Evolutionary conservation across 2,113 vertebrate species (phyloP).

Genomic region (Austrofundulus limnaeus): DNA sequence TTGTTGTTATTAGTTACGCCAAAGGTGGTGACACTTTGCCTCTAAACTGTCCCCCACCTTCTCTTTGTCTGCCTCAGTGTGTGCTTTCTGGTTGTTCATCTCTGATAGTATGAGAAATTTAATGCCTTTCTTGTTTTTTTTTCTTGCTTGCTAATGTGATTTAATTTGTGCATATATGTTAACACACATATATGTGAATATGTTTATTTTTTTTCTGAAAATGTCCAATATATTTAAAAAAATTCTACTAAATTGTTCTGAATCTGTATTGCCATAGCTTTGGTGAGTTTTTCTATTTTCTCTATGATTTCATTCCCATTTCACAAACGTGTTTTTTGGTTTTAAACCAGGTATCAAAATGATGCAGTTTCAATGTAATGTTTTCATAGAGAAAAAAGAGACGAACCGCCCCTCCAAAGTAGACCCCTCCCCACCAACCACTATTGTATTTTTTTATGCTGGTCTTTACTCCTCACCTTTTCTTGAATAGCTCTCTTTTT

Average conservation of each 20-base stretch:
- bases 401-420: conserved; percentile 46
- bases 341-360: conserved; percentile 15
- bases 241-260: conserved; percentile 60
- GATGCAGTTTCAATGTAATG: neutral
- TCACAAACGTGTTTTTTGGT: conserved; percentile 3
- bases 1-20: conserved; percentile 84
- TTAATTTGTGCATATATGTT: conserved; percentile 75
- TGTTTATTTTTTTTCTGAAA: conserved; percentile 68
- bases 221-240: conserved; percentile 67
- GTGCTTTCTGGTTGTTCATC: conserved; percentile 90
- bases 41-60: conserved; percentile 78
- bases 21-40: conserved; percentile 75
- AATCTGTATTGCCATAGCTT: conserved; percentile 60
- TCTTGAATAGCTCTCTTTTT: conserved; percentile 58
- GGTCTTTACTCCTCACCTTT: conserved; percentile 79
- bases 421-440: conserved; percentile 56
- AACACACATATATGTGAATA: conserved; percentile 73
- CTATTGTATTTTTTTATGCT: conserved; percentile 82
- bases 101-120: conserved; percentile 83
- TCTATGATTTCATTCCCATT: conserved; percentile 46
- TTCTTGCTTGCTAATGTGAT: conserved; percentile 76
- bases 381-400: conserved; percentile 68
- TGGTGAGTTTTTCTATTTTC: conserved; percentile 66
- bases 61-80: conserved; percentile 78
- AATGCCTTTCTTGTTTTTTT: conserved; percentile 70